Evolutionary conservation across 2,888 invertebrate species (phyloP).

Genomic region (Serripes groenlandicus): DNA sequence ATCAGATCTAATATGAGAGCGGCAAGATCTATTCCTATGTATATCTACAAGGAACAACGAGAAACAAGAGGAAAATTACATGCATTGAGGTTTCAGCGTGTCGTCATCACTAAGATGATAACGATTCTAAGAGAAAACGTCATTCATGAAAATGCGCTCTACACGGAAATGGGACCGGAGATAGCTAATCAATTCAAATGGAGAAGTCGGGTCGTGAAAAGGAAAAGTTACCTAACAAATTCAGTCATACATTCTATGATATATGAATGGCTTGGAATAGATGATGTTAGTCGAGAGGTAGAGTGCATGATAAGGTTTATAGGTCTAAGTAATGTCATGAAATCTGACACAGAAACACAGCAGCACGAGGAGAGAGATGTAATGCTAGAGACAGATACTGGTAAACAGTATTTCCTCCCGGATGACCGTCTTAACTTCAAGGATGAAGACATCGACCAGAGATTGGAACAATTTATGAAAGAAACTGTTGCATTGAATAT

Average conservation of each 20-base stretch:
- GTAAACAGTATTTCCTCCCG: background rate
- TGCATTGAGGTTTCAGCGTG: background rate
- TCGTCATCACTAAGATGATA: background rate
- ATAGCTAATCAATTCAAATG: slow-evolving; percentile 11
- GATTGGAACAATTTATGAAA: background rate
- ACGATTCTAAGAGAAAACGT: slow-evolving; percentile 3
- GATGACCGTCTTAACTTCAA: background rate
- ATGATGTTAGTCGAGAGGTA: background rate
- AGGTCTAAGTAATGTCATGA: background rate
- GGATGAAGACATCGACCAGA: background rate
- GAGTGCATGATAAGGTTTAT: background rate
- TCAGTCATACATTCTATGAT: background rate
- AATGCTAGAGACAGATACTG: background rate
- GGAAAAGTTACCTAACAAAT: too few species aligned
- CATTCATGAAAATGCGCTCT: slow-evolving; percentile 18
- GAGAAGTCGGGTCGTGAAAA: background rate
- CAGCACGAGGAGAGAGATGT: background rate
- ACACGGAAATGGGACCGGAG: background rate
- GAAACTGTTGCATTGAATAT: background rate
- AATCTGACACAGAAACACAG: background rate
- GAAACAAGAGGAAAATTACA: background rate
- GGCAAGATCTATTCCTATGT: background rate
- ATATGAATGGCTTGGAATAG: slow-evolving; percentile 2
- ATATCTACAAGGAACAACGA: background rate
- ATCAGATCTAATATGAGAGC: slow-evolving; percentile 21